phyloP scores from a whole-genome alignment of 1,140 invertebrate genomes.

The Drosophila kohkoa region DNA sequence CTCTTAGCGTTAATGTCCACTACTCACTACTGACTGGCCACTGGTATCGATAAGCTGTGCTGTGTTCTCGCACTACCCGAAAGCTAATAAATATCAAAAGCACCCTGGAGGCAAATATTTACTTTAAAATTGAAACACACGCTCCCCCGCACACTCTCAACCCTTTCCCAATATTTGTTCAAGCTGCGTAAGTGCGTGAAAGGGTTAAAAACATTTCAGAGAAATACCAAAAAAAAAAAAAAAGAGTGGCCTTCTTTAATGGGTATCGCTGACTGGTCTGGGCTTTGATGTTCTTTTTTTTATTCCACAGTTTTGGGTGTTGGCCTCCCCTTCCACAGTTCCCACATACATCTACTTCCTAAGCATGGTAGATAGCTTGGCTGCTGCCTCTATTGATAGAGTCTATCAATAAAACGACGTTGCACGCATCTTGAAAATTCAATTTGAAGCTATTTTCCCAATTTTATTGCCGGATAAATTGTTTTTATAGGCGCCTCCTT shows the following conservation, averaged over 20 bases:
- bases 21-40: conserved; percentile 46
- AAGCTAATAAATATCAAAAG: conserved; percentile 83
- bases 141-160: background rate
- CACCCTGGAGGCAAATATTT: conserved; percentile 84
- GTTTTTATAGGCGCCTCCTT: conserved; percentile 72
- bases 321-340: background rate
- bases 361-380: conserved; percentile 17
- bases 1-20: conserved; percentile 67
- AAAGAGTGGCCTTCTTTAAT: conserved; percentile 74
- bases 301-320: background rate
- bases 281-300: conserved; percentile 13
- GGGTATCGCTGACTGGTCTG: conserved; percentile 53
- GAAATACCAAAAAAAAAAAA: conserved; percentile 32
- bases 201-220: conserved; percentile 57
- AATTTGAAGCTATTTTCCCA: conserved; percentile 73
- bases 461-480: conserved; percentile 82
- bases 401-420: conserved; percentile 58
- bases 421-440: conserved; percentile 61
- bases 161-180: conserved; percentile 54
- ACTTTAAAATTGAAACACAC: conserved; percentile 79
- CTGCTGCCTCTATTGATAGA: conserved; percentile 7
- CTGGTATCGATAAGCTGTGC: conserved; percentile 34
- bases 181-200: conserved; percentile 77
- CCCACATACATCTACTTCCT: conserved; percentile 44
- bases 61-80: background rate